Base-by-base conservation (phyloP, 2,113 vertebrate genomes). In the Galemys pyrenaicus region DNA sequence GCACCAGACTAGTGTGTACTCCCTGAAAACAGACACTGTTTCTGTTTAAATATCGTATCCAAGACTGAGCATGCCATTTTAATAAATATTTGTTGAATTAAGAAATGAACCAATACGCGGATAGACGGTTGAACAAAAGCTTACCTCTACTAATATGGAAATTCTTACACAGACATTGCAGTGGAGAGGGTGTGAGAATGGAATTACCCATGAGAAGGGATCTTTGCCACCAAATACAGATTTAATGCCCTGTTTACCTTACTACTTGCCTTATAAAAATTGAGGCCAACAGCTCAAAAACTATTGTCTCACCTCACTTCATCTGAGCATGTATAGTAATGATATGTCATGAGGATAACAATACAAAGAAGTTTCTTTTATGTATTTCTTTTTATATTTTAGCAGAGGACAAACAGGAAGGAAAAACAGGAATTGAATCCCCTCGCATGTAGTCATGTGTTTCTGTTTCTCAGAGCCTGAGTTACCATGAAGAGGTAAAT, bases 371-470 rank as follows among this genome's bases (percentile, higher is more conserved):
- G 78, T 94, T 96, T 96, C 85, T 96, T 91, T 95, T 95, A 92
- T 67, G 35, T 91, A 9, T 94, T 89, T 90, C 46, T 89, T 86
- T 74, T 87, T 94, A 74, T 67, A 62, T 93, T 95, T 80, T 68
- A 97, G 71, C 85, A 83, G 78, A 93, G 78, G 74, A 96, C 90
- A 97, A 97, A 97, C 97, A 97, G 97, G 96, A 97, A 97, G 97
- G 82, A 85, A 97, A 97, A 97, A 97, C 96, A 97, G 97, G 97
- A 97, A 97, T 97, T 96, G 94, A 97, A 97, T 97, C 96, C 88
- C 92, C 94, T 87, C 75, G 58, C 65, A 51, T 51, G 6, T 22
- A 80, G 96, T 97, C 97, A 97, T 94, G 85, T 94, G 96, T 49
- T 91, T 96, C 95, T 93, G 58, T 86, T 97, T 96, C 96, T 96